Evolutionary conservation across 2,797 vertebrate species (phyloP), one percentile per base, ranked within the genome.

Genomic region (Ctenosaura bakeri): DNA sequence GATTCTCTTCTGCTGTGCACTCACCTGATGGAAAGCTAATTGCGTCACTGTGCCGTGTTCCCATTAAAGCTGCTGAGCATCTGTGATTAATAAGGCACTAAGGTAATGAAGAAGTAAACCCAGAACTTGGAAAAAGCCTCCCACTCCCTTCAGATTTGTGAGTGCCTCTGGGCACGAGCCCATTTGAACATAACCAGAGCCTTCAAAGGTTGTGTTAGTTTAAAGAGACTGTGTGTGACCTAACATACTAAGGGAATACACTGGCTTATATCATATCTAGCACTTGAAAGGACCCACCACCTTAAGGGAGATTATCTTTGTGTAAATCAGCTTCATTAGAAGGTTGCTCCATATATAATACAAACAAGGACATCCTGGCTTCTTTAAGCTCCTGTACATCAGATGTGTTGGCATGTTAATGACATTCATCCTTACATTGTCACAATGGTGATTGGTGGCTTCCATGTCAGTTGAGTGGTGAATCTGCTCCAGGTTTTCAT

Each of bases 21-120:
- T 83, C 80, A 87, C 90, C 90, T 90, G 90, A 88, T 84, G 81
- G 90, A 88, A 87, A 90, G 74, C 81, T 90, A 90, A 90, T 90
- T 88, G 90, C 62, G 73, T 90, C 86, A 90, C 90, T 90, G 86
- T 88, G 86, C 73, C 46, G 38, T 69, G 1, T 88, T 90, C 89
- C 89, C 77, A 81, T 90, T 86, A 81, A 90, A 90, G 86, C 86
- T 50, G 80, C 73, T 84, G 59, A 90, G 62, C 86, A 84, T 88
- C 80, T 88, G 86, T 90, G 85, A 90, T 84, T 90, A 90, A 90
- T 88, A 90, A 88, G 62, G 81, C 52, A 88, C 20, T 71, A 78
- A 71, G 78, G 73, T 50, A 90, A 90, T 90, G 62, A 90, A 26
- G 73, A 84, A 79, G 86, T 88, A 35, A 71, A 84, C 86, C 81